phyloP scores from a whole-genome alignment of 2,113 vertebrate species.

The Perca schrenkii region DNA sequence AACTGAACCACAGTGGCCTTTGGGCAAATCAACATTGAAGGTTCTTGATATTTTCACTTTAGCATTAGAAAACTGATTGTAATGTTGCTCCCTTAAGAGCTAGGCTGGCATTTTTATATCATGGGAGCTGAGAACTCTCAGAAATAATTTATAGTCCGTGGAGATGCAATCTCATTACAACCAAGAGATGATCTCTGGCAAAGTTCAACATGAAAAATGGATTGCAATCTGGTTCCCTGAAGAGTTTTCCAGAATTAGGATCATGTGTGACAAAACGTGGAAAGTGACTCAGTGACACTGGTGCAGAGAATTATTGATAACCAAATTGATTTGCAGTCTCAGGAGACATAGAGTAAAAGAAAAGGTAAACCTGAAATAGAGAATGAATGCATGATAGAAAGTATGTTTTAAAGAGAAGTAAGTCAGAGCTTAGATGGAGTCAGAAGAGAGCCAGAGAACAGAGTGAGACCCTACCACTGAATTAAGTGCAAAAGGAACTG shows the following conservation, averaged over 20 bases:
- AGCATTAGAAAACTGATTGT: constrained; percentile 67
- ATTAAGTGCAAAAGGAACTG: background rate
- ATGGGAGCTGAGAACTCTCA: constrained; percentile 51
- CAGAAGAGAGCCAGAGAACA: background rate
- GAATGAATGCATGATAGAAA: background rate
- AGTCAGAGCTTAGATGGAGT: constrained; percentile 1
- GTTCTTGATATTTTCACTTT: constrained; percentile 71
- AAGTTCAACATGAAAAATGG: constrained; percentile 64
- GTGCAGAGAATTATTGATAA: constrained; percentile 16
- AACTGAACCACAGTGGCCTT: constrained; percentile 30
- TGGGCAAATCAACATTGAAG: constrained; percentile 55
- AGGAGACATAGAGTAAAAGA: background rate
- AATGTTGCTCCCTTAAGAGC: constrained; percentile 57
- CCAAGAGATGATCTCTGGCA: constrained; percentile 60
- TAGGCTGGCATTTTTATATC: constrained; percentile 62
- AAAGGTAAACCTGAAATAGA: background rate
- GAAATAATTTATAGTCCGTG: constrained; percentile 53
- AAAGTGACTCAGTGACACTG: constrained; percentile 10
- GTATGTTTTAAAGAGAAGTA: background rate
- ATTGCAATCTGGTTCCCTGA: constrained; percentile 38
- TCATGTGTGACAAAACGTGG: constrained; percentile 20
- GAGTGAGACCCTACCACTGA: background rate
- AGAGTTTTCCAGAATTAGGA: constrained; percentile 29
- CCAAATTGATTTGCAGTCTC: background rate
- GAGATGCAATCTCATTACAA: constrained; percentile 65